Conservation (phyloP, 1,140 invertebrate genomes). For the Globodera rostochiensis region DNA sequence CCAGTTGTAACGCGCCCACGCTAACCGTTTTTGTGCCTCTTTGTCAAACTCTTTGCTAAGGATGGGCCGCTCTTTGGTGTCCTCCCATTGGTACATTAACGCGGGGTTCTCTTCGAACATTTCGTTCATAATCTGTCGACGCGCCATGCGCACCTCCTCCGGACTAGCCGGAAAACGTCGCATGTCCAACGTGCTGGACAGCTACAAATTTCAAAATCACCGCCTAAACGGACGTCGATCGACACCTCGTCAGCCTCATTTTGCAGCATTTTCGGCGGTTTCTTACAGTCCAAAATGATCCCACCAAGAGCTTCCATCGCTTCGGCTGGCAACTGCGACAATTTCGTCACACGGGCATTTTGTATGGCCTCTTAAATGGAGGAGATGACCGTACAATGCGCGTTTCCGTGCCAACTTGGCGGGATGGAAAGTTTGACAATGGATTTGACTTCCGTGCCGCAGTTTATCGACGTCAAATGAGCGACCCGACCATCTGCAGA, state of each 20-base stretch:
- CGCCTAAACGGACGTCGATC: background rate
- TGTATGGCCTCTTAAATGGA: constrained; percentile 27
- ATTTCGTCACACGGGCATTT: constrained; percentile 25
- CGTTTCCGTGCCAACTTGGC: constrained; percentile 16
- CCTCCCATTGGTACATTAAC: background rate
- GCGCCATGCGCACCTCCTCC: constrained; percentile 39
- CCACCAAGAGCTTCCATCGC: constrained; percentile 45
- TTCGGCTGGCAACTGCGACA: constrained; percentile 37
- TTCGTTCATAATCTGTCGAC: constrained; percentile 39
- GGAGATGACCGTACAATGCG: background rate
- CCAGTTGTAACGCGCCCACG: constrained; percentile 52
- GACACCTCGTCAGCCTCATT: constrained; percentile 46
- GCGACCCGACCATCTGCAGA: constrained; percentile 18
- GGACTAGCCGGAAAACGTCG: constrained; percentile 47
- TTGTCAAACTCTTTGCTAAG: constrained; percentile 26
- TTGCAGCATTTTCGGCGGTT: constrained; percentile 48
- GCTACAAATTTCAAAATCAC: constrained; percentile 29
- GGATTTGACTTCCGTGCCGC: constrained; percentile 22
- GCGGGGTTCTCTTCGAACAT: constrained; percentile 31
- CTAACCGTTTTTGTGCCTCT: constrained; percentile 37
- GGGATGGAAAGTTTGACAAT: constrained; percentile 31
- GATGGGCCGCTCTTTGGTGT: constrained; percentile 16
- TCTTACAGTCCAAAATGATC: constrained; percentile 30
- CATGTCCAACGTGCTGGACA: constrained; percentile 41
- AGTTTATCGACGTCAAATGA: constrained; percentile 31